A percentile compares a stretch with the other conserved stretches of the same genome.
Conservation (phyloP, 2,113 vertebrate genomes). For the Muscicapa adusta region DNA sequence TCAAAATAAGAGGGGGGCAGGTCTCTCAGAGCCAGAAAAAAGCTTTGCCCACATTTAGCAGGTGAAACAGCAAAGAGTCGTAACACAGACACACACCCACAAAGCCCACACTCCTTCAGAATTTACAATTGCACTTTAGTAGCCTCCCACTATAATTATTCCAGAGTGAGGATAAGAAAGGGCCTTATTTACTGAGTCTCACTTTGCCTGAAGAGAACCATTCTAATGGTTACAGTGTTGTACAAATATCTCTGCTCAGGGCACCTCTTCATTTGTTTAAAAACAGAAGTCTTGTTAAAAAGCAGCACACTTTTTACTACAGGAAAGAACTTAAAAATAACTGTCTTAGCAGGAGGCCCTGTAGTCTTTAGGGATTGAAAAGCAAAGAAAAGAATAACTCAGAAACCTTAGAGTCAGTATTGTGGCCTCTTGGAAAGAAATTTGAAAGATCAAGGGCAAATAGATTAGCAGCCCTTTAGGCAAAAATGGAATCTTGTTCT, state of each 20-base stretch:
- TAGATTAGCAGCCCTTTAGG: neutral
- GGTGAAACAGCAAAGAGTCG: neutral
- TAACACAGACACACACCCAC: neutral
- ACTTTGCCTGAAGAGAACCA: neutral
- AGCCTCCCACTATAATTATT: neutral
- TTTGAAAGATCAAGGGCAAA: neutral
- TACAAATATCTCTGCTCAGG: neutral
- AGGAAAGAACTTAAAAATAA: neutral
- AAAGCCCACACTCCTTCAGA: neutral
- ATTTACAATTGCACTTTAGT: neutral
- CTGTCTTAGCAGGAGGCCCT: neutral
- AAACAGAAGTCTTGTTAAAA: conserved; percentile 4
- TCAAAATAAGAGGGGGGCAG: neutral
- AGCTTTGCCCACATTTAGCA: neutral
- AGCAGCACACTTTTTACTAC: neutral
- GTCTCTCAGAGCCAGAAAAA: neutral
- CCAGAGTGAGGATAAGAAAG: neutral
- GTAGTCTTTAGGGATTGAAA: neutral
- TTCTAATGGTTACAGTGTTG: neutral
- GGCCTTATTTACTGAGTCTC: neutral
- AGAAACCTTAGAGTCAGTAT: neutral
- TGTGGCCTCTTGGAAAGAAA: neutral
- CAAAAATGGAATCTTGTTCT: neutral
- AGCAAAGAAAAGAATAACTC: neutral
- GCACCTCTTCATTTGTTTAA: neutral